Conservation (phyloP, 2,888 invertebrate species). For the Cryptophagus acutangulus region DNA sequence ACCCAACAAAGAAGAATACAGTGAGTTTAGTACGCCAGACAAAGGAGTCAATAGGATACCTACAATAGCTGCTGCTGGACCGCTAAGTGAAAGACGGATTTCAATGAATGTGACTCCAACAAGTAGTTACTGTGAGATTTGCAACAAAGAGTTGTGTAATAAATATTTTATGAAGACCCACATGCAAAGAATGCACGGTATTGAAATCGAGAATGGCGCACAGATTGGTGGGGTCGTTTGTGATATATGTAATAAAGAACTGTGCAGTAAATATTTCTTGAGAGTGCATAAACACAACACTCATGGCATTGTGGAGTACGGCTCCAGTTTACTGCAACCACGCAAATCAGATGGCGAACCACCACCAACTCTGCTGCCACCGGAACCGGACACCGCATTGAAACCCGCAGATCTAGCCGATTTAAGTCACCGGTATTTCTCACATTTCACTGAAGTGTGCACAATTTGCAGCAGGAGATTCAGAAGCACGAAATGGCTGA, state of each 20-base stretch:
- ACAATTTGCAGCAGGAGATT: conserved; percentile 83
- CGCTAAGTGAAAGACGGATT: conserved; percentile 52
- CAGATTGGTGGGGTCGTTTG: conserved; percentile 92
- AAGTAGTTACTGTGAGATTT: conserved; percentile 93
- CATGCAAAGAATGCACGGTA: conserved; percentile 98
- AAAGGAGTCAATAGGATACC: conserved; percentile 41
- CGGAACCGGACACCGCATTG: conserved; percentile 47
- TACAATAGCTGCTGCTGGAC: conserved; percentile 27
- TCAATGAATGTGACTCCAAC: conserved; percentile 64
- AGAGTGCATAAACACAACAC: conserved; percentile 97
- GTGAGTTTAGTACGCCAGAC: conserved; percentile 50
- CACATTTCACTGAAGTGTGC: conserved; percentile 71
- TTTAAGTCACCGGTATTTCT: conserved; percentile 59
- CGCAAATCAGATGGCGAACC: conserved; percentile 40
- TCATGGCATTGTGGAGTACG: conserved; percentile 91
- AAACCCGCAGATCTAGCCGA: conserved; percentile 56
- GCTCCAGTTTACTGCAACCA: conserved; percentile 48
- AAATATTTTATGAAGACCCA: conserved; percentile 99
- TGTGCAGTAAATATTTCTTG: conserved; percentile 96
- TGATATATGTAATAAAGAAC: conserved; percentile 96
- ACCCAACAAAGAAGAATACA: conserved; percentile 37
- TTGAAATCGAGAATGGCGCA: conserved; percentile 87
- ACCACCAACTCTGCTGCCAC: conserved; percentile 29
- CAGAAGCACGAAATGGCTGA: conserved; percentile 81
- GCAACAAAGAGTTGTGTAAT: conserved; percentile 98